Evolutionary conservation across 2,113 vertebrate species (phyloP).

Genomic region (Oreochromis spilurus): DNA sequence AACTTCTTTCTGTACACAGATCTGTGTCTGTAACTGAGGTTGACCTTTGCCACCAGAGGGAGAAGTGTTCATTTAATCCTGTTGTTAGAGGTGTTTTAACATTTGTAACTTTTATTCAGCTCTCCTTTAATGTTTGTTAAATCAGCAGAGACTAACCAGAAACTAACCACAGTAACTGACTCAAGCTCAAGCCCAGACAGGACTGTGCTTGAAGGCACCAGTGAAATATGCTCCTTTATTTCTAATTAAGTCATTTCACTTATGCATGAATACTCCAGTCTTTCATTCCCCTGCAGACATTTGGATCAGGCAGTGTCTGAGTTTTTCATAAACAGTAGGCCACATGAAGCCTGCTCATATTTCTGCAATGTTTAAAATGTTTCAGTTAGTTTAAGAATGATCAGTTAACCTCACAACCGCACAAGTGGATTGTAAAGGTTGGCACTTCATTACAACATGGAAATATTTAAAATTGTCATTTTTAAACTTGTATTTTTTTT

Average conservation of each 20-base stretch:
- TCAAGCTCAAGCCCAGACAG: neutral
- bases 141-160: neutral
- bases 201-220: neutral
- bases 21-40: neutral
- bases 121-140: neutral
- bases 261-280: accelerated
- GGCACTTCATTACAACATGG: too few species aligned
- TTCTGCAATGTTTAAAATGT: neutral
- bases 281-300: neutral
- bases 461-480: too few species aligned
- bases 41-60: neutral
- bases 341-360: neutral
- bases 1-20: neutral
- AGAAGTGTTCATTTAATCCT: accelerated
- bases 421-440: too few species aligned
- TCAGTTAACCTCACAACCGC: neutral
- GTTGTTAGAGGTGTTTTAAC: neutral
- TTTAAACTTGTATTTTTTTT: too few species aligned
- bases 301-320: neutral
- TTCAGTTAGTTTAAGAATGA: neutral
- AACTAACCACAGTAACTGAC: neutral
- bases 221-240: neutral
- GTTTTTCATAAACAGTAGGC: neutral
- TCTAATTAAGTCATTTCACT: neutral
- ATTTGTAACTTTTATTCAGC: accelerated